Percentiles rank a stretch among this genome's conserved stretches.
Evolutionary conservation across 2,113 vertebrate species (phyloP).

Genomic region (Sclerurus mexicanus): DNA sequence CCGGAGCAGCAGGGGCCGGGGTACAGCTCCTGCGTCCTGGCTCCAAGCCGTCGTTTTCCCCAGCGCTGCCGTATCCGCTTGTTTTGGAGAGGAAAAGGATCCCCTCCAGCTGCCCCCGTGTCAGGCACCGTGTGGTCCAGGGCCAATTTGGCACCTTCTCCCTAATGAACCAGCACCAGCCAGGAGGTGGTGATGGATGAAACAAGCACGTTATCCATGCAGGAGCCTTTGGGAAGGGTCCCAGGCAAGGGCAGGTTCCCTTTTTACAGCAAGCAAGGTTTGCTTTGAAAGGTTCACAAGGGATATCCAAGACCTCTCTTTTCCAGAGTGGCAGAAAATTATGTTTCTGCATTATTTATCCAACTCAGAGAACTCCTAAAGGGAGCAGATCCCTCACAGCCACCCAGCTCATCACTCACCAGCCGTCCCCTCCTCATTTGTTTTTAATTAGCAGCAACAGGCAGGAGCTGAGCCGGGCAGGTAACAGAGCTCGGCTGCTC

Average conservation of each 20-base stretch:
- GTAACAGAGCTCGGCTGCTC: background rate
- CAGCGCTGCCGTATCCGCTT: background rate
- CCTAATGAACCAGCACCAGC: background rate
- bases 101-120: background rate
- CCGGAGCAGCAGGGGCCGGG: background rate
- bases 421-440: background rate
- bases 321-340: background rate
- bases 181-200: fast-evolving
- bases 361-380: background rate
- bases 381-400: background rate
- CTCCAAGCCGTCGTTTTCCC: background rate
- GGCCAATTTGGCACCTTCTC: background rate
- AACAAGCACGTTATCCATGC: fast-evolving
- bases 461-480: background rate
- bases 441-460: background rate
- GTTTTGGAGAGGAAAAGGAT: background rate
- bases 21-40: background rate
- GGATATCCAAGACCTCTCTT: background rate
- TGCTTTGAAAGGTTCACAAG: background rate
- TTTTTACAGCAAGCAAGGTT: background rate
- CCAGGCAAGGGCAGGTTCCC: background rate
- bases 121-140: background rate
- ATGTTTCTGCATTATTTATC: background rate
- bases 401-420: background rate
- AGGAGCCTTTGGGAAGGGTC: background rate